Base-by-base conservation (phyloP, 2,797 vertebrate species). In the Pelodytes ibericus region DNA sequence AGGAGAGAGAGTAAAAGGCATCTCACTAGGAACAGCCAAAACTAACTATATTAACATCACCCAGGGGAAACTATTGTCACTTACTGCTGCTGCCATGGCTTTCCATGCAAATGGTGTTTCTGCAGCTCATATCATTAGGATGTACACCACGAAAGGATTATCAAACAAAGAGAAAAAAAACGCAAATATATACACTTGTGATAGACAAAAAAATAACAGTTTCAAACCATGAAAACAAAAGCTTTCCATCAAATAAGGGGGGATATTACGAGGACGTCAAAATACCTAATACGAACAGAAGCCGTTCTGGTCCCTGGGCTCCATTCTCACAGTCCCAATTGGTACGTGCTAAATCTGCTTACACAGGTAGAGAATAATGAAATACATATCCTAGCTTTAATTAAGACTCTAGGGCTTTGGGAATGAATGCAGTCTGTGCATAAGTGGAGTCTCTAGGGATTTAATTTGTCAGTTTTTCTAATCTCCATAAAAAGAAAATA, bases 391-490 rank as follows among this genome's bases (percentile, higher is more conserved):
- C 89, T 89, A 87, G 87, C 89, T 84, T 84, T 90, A 89, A 91
- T 89, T 88, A 90, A 91, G 89, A 91, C 91, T 90, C 88, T 44
- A 20, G 88, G 88, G 89, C 84, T 84, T 39, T 72, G 51, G 5
- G 65, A 82, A 86, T 29, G 47, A 85, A 81, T 76, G 84, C 82
- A 87, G 82, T 82, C 61, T 65, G 86, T 62, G 73, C 20, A 71
- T 84, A 86, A 80, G 71, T 79, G 58, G 64, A 81, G 73, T 90
- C 90, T 88, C 83, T 11, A 2, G 84, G 86, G 90, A 89, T 87
- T 86, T 90, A 82, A 83, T 79, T 87, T 91, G 87, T 88, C 88
- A 90, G 89, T 88, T 87, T 91, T 87, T 87, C 88, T 91, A 85
- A 88, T 68, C 77, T 80, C 85, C 72, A 82, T 86, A 87, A 82